Percentiles rank a stretch among this genome's conserved stretches.
Conservation (phyloP, 2,797 vertebrate genomes). For the Pseudochirops cupreus region DNA sequence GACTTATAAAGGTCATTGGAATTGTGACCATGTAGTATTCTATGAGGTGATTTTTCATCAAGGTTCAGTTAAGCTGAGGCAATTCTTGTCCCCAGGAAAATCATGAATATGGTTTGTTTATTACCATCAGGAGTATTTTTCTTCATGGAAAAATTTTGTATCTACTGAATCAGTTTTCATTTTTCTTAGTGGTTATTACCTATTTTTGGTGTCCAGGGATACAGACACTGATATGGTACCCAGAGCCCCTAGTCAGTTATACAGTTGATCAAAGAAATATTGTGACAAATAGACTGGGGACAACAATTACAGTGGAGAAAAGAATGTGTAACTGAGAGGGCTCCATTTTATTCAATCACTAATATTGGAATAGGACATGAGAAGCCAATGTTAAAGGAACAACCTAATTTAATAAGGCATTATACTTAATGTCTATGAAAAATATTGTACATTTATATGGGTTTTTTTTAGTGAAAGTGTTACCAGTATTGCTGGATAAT, state of each 20-base stretch:
- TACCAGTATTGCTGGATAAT: background rate
- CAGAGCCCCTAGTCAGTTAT: background rate
- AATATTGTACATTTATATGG: background rate
- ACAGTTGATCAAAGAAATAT: background rate
- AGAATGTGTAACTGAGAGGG: background rate
- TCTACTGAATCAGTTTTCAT: background rate
- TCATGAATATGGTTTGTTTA: background rate
- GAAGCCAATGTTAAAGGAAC: background rate
- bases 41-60: constrained; percentile 2
- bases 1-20: constrained; percentile 48
- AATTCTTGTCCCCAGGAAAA: background rate
- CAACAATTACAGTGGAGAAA: background rate
- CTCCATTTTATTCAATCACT: background rate
- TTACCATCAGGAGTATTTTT: background rate
- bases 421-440: background rate
- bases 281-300: background rate
- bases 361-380: background rate
- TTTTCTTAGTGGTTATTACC: background rate
- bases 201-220: background rate
- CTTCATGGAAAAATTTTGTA: background rate
- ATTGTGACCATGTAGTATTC: background rate
- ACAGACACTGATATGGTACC: background rate
- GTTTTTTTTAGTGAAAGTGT: background rate
- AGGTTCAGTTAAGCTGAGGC: background rate
- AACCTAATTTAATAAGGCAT: background rate